phyloP scores from a whole-genome alignment of 2,797 vertebrate species.

The Xenopus petersii region DNA sequence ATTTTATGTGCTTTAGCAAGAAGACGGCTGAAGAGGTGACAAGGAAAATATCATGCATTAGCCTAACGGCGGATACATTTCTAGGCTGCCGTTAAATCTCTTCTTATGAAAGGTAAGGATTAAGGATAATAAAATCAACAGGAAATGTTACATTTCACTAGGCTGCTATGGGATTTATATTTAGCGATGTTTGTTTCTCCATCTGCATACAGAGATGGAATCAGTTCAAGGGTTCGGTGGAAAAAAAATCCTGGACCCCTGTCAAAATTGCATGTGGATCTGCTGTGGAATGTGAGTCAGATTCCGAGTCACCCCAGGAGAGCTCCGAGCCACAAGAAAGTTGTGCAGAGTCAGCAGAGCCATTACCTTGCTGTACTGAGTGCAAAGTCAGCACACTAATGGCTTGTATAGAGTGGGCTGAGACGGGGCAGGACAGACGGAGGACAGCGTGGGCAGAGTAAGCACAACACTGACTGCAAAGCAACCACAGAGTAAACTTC shows the following conservation, averaged over 20 bases:
- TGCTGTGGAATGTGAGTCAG: slow-evolving; percentile 42
- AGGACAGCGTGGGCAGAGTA: neutral
- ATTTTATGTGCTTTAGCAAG: too few species aligned
- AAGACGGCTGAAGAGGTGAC: too few species aligned
- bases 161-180: slow-evolving; percentile 3
- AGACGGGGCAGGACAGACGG: neutral
- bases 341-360: slow-evolving; percentile 31
- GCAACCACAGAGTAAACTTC: neutral
- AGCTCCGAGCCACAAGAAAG: slow-evolving; percentile 28
- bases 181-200: slow-evolving; percentile 10
- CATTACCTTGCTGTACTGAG: slow-evolving; percentile 21
- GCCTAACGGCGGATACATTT: too few species aligned
- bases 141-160: neutral
- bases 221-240: slow-evolving; percentile 9
- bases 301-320: slow-evolving; percentile 45
- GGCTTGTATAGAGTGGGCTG: neutral
- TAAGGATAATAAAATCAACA: neutral
- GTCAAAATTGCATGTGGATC: slow-evolving; percentile 46
- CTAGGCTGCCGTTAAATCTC: neutral
- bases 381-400: neutral
- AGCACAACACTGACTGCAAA: slow-evolving; percentile 1
- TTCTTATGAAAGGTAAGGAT: neutral
- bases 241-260: slow-evolving; percentile 30
- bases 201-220: slow-evolving; percentile 4
- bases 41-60: too few species aligned